Evolutionary conservation across 2,888 invertebrate genomes (phyloP).

Genomic region (Chesias legatella): DNA sequence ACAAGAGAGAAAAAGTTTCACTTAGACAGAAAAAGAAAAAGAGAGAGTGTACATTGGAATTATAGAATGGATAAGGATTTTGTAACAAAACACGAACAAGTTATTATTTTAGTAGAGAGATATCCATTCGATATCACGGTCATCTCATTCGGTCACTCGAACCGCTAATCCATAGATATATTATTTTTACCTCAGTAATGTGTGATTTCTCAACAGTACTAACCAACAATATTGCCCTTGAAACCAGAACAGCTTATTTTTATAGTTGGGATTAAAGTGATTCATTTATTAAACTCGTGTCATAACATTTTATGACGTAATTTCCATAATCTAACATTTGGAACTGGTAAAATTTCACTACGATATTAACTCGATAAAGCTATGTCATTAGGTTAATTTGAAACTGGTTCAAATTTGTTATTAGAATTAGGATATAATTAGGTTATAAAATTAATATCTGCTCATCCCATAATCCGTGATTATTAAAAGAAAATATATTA

Average conservation of each 20-base stretch:
- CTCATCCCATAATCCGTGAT: conserved; percentile 9
- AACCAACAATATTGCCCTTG: too few species aligned
- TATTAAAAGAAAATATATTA: conserved; percentile 5
- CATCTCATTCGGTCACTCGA: too few species aligned
- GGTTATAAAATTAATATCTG: conserved; percentile 16
- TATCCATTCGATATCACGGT: too few species aligned
- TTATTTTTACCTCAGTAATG: too few species aligned
- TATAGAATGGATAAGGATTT: too few species aligned
- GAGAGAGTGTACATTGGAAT: too few species aligned
- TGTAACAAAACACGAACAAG: too few species aligned
- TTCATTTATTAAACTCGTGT: conserved; percentile 1
- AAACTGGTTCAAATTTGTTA: conserved; percentile 7
- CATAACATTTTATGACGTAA: conserved; percentile 11
- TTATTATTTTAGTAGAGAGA: too few species aligned
- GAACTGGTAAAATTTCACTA: conserved; percentile 18
- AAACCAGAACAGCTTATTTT: conserved; percentile 3
- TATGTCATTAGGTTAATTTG: conserved; percentile 12
- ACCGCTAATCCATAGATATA: too few species aligned
- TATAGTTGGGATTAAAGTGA: conserved; percentile 13
- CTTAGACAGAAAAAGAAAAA: too few species aligned
- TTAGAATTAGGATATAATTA: conserved; percentile 12
- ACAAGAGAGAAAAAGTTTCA: too few species aligned
- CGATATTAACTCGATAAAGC: conserved; percentile 15
- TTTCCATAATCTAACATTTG: conserved; percentile 26
- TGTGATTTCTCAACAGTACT: too few species aligned